Base-by-base conservation (phyloP, 2,797 vertebrate species). In the Ambastaia sidthimunki region DNA sequence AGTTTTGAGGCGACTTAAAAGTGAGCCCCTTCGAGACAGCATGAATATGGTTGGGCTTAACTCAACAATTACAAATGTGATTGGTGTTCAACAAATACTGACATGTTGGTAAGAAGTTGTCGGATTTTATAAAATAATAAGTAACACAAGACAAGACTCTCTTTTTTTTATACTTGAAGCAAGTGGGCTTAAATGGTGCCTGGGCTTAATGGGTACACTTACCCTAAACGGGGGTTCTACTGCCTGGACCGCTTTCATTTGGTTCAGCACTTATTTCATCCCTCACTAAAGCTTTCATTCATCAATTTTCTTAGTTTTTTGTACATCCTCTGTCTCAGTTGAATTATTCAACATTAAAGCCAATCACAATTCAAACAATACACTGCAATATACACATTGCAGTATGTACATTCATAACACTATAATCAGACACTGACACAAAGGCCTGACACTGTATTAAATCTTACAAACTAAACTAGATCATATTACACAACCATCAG, bases 381-480 rank as follows among this genome's bases (percentile, higher is more conserved):
- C 16, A n/a, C 10, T 21, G 44, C 19, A 76, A 37, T 67, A 37
- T 54, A 54, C 1, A n/a, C n/a, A n/a, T n/a, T n/a, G n/a, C n/a
- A n/a, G n/a, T n/a, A n/a, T n/a, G n/a, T n/a, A n/a, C n/a, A 0
- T 66, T 19, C 19, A 44, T 57, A 57, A 55, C 57, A 76, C 16
- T 11, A 68, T 59, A 68, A 47, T 34, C 31, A 59, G 37, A 23
- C 37, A n/a, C n/a, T n/a, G n/a, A n/a, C n/a, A n/a, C n/a, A n/a
- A n/a, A n/a, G n/a, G 60, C 55, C 41, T 67, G 44, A 19, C 50
- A 44, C n/a, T 28, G 18, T 57, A 44, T 76, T 21, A 44, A 2
- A 1, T 15, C 50, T 48, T 77, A 59, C 15, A 47, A 47, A 68
- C 37, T 69, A 77, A 69, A 48, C 65, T 54, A 60, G 37, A 31